Conservation (phyloP, 2,113 vertebrate genomes). For the Ctenodactylus gundi region DNA sequence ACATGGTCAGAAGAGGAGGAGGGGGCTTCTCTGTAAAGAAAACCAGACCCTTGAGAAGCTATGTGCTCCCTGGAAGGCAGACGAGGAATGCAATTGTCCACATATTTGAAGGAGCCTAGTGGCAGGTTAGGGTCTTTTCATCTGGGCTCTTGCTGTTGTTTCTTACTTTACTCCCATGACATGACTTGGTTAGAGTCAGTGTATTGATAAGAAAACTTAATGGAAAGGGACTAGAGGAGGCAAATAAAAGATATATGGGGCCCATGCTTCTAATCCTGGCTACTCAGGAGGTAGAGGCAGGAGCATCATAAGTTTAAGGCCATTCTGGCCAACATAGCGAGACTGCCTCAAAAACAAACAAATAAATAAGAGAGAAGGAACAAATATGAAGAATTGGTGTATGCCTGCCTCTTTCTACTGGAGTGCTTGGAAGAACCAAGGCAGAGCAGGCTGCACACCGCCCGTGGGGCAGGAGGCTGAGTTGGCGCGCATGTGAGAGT, state of each 20-base stretch:
- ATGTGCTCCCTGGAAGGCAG: constrained; percentile 16
- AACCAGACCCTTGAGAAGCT: constrained; percentile 63
- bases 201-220: constrained; percentile 7
- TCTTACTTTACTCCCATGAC: background rate
- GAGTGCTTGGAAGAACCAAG: background rate
- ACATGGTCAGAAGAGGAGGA: constrained; percentile 56
- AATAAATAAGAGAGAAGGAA: background rate
- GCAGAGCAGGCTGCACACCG: background rate
- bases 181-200: background rate
- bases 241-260: background rate
- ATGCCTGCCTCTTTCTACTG: background rate
- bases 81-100: constrained; percentile 43
- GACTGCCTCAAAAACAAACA: background rate
- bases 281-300: background rate
- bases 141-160: constrained; percentile 35
- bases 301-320: background rate
- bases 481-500: background rate
- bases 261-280: background rate
- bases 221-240: background rate
- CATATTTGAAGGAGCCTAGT: constrained; percentile 13
- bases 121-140: constrained; percentile 37
- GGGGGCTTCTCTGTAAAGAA: constrained; percentile 49
- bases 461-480: background rate
- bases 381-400: background rate
- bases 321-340: background rate